These are phyloP conservation scores for Drosophila rufa DNA, from an alignment of 1,140 invertebrate species.

Conservation along the genomic window DNA sequence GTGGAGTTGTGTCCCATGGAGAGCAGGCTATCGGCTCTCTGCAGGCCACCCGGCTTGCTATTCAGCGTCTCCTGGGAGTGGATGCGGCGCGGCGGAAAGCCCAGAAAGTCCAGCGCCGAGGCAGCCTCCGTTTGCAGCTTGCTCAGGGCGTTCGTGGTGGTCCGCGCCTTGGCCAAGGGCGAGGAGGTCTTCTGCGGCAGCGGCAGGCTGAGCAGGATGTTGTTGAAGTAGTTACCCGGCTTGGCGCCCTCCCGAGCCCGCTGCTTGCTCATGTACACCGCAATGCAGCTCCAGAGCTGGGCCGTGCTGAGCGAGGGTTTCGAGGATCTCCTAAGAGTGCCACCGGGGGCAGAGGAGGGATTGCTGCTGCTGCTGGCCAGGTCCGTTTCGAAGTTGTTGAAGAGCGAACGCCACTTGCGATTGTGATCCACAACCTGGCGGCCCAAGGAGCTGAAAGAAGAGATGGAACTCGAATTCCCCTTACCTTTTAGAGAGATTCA, in stretches of 20 bases:
- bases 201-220: slow-evolving; percentile 73
- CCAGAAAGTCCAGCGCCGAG: slow-evolving; percentile 55
- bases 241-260: slow-evolving; percentile 58
- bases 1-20: slow-evolving; percentile 66
- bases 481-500: not conserved
- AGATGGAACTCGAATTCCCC: not conserved
- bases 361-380: slow-evolving; percentile 37
- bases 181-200: slow-evolving; percentile 58
- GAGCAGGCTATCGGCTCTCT: slow-evolving; percentile 65
- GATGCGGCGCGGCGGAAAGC: slow-evolving; percentile 60
- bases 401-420: slow-evolving; percentile 72
- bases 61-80: slow-evolving; percentile 77
- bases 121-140: slow-evolving; percentile 33
- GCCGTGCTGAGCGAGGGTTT: slow-evolving; percentile 58
- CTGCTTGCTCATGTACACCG: slow-evolving; percentile 87
- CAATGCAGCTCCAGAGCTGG: slow-evolving; percentile 85
- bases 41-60: slow-evolving; percentile 36
- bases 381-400: slow-evolving; percentile 79
- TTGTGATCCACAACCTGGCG: slow-evolving; percentile 69
- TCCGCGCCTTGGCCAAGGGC: slow-evolving; percentile 38
- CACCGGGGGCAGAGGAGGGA: slow-evolving; percentile 3
- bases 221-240: slow-evolving; percentile 78
- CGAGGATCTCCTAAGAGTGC: slow-evolving; percentile 49
- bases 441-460: slow-evolving; percentile 53
- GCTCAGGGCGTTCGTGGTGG: slow-evolving; percentile 35